Percentiles rank a stretch among this genome's conserved stretches.
Evolutionary conservation across 2,888 invertebrate species (phyloP).

Genomic region (Drosophila cracens): DNA sequence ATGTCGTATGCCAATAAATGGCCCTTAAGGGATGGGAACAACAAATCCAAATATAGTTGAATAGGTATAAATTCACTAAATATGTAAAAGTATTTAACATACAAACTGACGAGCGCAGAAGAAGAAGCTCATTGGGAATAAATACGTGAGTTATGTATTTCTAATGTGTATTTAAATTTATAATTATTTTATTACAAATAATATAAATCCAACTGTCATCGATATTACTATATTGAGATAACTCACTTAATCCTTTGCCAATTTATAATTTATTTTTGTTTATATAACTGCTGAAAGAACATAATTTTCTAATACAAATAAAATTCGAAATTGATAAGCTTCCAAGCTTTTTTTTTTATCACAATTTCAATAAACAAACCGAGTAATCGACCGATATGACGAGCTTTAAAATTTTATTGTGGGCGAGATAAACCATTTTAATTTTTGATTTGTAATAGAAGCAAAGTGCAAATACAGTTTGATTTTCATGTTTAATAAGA

Average conservation of each 20-base stretch:
- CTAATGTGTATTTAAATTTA: not conserved
- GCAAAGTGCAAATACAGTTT: not conserved
- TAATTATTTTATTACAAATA: not conserved
- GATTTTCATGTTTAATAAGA: not conserved
- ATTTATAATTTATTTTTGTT: not conserved
- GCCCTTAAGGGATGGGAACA: slow-evolving; percentile 66
- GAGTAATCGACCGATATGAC: slow-evolving; percentile 1
- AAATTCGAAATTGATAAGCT: not conserved
- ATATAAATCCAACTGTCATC: not conserved
- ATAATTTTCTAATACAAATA: not conserved
- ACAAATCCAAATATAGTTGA: not conserved
- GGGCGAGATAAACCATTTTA: slow-evolving; percentile 6
- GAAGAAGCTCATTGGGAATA: not conserved
- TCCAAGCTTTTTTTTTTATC: not conserved
- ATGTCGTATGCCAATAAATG: slow-evolving; percentile 87
- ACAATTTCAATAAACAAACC: not conserved
- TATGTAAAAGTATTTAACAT: not conserved
- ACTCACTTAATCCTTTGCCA: not conserved
- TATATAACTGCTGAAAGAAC: not conserved
- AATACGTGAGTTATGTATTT: not conserved
- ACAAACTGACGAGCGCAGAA: not conserved
- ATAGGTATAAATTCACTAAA: not conserved
- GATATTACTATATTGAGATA: not conserved
- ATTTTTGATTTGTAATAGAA: not conserved
- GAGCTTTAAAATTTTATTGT: not conserved